phyloP scores from a whole-genome alignment of 2,797 vertebrate species.

The Scyliorhinus canicula region DNA sequence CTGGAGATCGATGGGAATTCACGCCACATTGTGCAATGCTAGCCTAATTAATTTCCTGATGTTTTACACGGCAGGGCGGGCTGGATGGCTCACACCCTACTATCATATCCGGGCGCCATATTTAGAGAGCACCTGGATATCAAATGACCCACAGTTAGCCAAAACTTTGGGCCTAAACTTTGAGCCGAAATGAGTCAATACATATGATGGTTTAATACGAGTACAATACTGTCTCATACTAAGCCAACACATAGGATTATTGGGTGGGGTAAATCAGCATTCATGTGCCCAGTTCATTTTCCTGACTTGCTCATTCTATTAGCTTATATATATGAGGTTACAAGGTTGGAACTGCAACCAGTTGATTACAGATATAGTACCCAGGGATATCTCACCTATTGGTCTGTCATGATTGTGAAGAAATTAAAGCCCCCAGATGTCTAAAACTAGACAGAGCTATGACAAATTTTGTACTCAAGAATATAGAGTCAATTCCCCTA shows the following conservation, averaged over 20 bases:
- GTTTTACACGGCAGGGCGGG: no score
- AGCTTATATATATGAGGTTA: background rate
- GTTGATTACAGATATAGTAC: background rate
- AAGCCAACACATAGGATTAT: background rate
- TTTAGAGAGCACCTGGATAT: no score
- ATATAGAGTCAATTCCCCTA: background rate
- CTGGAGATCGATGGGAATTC: no score
- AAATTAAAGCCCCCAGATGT: background rate
- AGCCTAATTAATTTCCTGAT: no score
- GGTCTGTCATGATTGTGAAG: background rate
- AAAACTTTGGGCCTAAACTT: no score
- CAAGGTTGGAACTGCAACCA: background rate
- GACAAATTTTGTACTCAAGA: background rate
- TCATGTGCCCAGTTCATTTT: background rate
- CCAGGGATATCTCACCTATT: background rate
- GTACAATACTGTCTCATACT: background rate
- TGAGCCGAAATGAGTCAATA: background rate
- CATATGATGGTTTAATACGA: background rate
- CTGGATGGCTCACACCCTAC: no score
- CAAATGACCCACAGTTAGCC: no score
- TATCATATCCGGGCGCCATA: no score
- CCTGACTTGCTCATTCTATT: background rate
- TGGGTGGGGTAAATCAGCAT: background rate
- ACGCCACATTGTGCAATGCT: no score
- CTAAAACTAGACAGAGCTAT: background rate